phyloP scores from a whole-genome alignment of 1,140 invertebrate genomes.

The Aphelenchoides avenae region DNA sequence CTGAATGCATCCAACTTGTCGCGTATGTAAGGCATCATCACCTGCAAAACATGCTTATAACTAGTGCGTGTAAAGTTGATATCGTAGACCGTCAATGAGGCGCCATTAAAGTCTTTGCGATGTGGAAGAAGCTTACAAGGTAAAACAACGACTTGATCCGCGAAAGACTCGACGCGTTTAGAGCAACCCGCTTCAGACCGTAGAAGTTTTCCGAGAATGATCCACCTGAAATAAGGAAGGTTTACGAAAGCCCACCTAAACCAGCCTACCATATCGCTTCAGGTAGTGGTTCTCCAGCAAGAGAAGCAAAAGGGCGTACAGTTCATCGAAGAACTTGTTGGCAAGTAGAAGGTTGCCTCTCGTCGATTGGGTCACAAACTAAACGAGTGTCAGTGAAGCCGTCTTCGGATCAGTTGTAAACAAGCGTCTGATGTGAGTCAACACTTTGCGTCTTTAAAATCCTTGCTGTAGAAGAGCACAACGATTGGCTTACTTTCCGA shows the following conservation, averaged over 20 bases:
- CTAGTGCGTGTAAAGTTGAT: too few relatives aligned
- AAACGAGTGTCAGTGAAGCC: too few relatives aligned
- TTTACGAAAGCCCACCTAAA: slow-evolving; percentile 6
- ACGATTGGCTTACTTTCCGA: neutral
- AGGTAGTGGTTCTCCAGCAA: slow-evolving; percentile 48
- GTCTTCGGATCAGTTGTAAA: too few relatives aligned
- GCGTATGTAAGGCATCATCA: slow-evolving; percentile 42
- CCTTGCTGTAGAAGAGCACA: too few relatives aligned
- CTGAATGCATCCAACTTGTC: too few relatives aligned
- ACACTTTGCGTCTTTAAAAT: too few relatives aligned
- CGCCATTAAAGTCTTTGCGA: slow-evolving; percentile 11
- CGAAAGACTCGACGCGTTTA: slow-evolving; percentile 1
- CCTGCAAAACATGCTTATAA: slow-evolving; percentile 35
- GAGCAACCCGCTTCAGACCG: slow-evolving; percentile 55
- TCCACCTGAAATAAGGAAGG: slow-evolving; percentile 39
- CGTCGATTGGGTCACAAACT: slow-evolving; percentile 22
- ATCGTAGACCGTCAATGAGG: too few relatives aligned
- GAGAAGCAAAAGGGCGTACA: slow-evolving; percentile 41
- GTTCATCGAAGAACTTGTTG: slow-evolving; percentile 46
- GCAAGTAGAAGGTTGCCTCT: neutral
- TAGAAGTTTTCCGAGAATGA: slow-evolving; percentile 58
- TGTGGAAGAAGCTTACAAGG: slow-evolving; percentile 31
- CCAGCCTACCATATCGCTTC: slow-evolving; percentile 47
- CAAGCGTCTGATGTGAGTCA: too few relatives aligned
- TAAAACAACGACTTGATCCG: slow-evolving; percentile 37